Base-by-base conservation (phyloP, 1,140 invertebrate genomes). In the Drosophila fuyamai region DNA sequence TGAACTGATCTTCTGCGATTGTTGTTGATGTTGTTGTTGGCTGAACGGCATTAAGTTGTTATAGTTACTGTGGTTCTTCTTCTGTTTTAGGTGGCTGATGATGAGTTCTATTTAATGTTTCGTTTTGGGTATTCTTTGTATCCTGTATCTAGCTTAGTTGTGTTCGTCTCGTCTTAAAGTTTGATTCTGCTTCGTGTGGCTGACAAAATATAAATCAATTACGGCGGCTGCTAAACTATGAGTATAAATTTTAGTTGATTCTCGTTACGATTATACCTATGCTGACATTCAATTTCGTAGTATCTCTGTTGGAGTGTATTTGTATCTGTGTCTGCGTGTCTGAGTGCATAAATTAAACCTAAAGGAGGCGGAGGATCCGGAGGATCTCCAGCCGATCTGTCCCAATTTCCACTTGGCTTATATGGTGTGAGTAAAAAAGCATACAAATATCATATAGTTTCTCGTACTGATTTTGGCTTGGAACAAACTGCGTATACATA, bases 341-440 rank as follows among this genome's bases (percentile, higher is more conserved):
- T 72, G 61, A 79, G 63, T 78, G 77, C 60, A 80, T 76, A 75
- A 79, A 79, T 80, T 86, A 76, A 88, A 82, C 58, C 70, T 86
- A 82, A 82, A 83, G 66, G 79, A 79, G 83, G 61, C 55, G 36
- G 29, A 51, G 48, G 5, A 51, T 51, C 36, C 48, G 29, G 46
- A 62, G 58, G 65, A 51, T 27, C 51, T 81, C 83, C 80, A 46
- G 76, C 68, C 57, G 40, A 36, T 84, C 62, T 65, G 47, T 70
- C 63, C 67, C 65, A 71, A 55, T 48, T 72, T 71, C 41, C 58
- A 77, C 46, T 71, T 44, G 72, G 72, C 51, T 38, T 75, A 56
- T 66, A 62, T 66, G 71, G 68, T 70, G 70, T 91, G 70, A 76
- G 76, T 81, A 86, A 89, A 91, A 92, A 92, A 92, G 89, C 85